These are phyloP conservation scores for Gallirallus australis DNA, from an alignment of 2,797 vertebrate genomes.

Conservation along the genomic window DNA sequence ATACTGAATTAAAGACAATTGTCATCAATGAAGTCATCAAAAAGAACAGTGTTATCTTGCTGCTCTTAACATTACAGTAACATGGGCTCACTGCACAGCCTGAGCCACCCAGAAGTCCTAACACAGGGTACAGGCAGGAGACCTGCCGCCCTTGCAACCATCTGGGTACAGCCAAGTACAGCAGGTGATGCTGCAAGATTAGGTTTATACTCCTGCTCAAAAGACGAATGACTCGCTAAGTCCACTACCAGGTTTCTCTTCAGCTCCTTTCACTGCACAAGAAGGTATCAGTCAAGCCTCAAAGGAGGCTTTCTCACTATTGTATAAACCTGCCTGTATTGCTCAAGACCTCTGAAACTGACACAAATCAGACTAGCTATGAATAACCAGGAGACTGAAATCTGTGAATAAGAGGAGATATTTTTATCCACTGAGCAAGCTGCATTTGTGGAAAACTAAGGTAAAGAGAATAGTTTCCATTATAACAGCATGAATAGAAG, in stretches of 20 bases:
- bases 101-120: background rate
- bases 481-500: slow-evolving; percentile 56
- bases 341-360: background rate
- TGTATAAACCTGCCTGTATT: background rate
- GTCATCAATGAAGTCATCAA: background rate
- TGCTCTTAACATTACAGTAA: background rate
- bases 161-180: background rate
- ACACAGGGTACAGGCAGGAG: accelerated
- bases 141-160: background rate
- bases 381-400: slow-evolving; percentile 33
- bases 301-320: background rate
- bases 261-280: background rate
- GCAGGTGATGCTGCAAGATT: background rate
- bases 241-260: background rate
- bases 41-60: background rate
- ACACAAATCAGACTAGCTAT: background rate
- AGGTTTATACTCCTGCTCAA: background rate
- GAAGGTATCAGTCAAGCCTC: background rate
- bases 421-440: slow-evolving; percentile 44
- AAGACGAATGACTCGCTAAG: background rate
- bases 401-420: background rate
- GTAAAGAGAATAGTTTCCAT: slow-evolving; percentile 58
- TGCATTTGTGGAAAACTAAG: slow-evolving; percentile 41
- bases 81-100: too few relatives aligned
- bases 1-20: background rate